These are phyloP conservation scores for Myopa testacea DNA, from an alignment of 2,888 invertebrate genomes.

Conservation along the genomic window DNA sequence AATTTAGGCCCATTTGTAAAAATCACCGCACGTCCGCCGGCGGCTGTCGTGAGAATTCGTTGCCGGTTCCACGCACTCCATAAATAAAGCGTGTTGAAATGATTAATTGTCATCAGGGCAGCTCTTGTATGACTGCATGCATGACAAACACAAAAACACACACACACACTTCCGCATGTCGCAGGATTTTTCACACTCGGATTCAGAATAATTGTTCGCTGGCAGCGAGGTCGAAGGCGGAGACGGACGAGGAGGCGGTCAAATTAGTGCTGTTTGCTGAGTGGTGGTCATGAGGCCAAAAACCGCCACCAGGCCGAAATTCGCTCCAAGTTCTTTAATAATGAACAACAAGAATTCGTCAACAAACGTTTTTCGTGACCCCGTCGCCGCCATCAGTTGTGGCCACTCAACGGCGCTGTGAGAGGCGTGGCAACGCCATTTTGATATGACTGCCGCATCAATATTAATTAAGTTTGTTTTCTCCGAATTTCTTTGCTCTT, in stretches of 20 bases:
- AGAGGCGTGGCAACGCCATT: neutral
- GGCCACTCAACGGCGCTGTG: no score
- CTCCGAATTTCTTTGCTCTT: slow-evolving; percentile 21
- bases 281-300: neutral
- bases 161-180: neutral
- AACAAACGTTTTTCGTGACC: slow-evolving; percentile 14
- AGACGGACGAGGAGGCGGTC: neutral
- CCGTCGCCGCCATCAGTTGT: neutral
- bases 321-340: neutral
- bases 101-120: slow-evolving; percentile 40
- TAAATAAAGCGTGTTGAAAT: slow-evolving; percentile 40
- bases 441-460: slow-evolving; percentile 38
- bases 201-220: neutral
- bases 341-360: slow-evolving; percentile 22
- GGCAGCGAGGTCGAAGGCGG: no score
- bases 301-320: neutral
- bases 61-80: neutral
- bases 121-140: neutral
- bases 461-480: slow-evolving; percentile 44
- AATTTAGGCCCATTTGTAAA: slow-evolving; percentile 18
- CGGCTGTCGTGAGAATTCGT: neutral
- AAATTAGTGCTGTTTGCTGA: slow-evolving; percentile 8
- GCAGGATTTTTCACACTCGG: neutral
- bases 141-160: neutral
- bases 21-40: neutral